A percentile compares a stretch with the other conserved stretches of the same genome.
Conservation (phyloP, 2,113 vertebrate genomes). For the Epinephelus cyanopodus region DNA sequence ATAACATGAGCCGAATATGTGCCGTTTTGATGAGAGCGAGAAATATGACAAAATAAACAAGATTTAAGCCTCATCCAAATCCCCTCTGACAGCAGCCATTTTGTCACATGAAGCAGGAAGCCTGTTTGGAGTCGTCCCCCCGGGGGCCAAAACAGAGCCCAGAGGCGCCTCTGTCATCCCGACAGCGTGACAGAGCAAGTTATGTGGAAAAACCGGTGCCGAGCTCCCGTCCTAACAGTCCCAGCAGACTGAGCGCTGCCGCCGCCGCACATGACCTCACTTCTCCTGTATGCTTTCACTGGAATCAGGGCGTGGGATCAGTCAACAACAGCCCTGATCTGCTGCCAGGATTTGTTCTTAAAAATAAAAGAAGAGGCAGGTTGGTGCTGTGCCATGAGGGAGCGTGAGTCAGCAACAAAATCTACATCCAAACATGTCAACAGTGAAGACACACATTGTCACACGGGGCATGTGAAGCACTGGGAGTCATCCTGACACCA, state of each 20-base stretch:
- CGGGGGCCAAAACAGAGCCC: slow-evolving; percentile 2
- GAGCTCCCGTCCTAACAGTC: not conserved
- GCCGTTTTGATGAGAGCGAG: not conserved
- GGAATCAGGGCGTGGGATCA: slow-evolving; percentile 2
- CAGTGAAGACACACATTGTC: not conserved
- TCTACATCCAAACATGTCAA: slow-evolving; percentile 6
- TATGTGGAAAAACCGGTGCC: slow-evolving; percentile 12
- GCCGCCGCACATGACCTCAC: slow-evolving; percentile 22
- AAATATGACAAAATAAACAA: not conserved
- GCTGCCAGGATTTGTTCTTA: slow-evolving; percentile 20
- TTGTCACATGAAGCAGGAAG: not conserved
- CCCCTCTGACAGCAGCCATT: slow-evolving; percentile 8
- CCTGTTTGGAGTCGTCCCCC: not conserved
- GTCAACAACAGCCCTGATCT: not conserved
- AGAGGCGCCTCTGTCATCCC: not conserved
- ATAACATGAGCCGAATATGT: not conserved
- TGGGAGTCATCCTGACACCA: not conserved
- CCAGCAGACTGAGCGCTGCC: not conserved
- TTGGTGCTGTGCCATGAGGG: not conserved
- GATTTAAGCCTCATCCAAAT: not conserved
- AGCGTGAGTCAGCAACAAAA: not conserved
- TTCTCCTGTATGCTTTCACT: not conserved
- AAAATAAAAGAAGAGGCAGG: not conserved
- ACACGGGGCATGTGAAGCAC: not conserved
- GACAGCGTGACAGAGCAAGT: not conserved